phyloP scores from a whole-genome alignment of 2,797 vertebrate genomes.

The Chrosomus eos region DNA sequence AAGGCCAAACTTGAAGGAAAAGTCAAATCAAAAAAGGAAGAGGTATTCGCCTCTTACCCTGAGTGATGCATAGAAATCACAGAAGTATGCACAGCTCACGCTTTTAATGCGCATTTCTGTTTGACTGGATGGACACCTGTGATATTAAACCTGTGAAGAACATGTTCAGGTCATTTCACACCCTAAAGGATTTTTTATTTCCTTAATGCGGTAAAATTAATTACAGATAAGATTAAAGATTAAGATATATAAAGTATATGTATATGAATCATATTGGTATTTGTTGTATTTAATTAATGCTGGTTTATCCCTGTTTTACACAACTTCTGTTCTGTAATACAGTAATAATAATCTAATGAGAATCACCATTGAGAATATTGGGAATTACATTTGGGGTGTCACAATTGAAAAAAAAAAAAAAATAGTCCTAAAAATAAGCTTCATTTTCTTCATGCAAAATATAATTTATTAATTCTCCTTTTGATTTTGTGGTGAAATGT shows the following conservation, averaged over 20 bases:
- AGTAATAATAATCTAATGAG: background rate
- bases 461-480: background rate
- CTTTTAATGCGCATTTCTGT: background rate
- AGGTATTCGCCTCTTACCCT: conserved; percentile 52
- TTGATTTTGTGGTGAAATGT: background rate
- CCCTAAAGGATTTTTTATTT: background rate
- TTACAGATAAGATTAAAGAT: no score
- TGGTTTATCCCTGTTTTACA: background rate
- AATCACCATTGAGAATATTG: background rate
- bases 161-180: background rate
- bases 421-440: background rate
- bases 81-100: conserved; percentile 3
- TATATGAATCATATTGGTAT: no score
- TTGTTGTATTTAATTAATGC: background rate
- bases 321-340: background rate
- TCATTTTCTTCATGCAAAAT: no score
- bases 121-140: background rate
- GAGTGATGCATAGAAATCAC: conserved; percentile 21
- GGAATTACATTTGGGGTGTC: no score
- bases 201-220: background rate
- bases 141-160: conserved; percentile 1
- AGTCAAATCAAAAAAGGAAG: conserved; percentile 50
- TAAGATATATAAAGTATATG: no score
- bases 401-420: background rate
- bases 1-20: conserved; percentile 51